phyloP scores from a whole-genome alignment of 2,888 invertebrate genomes.

The Drosophila leonis region DNA sequence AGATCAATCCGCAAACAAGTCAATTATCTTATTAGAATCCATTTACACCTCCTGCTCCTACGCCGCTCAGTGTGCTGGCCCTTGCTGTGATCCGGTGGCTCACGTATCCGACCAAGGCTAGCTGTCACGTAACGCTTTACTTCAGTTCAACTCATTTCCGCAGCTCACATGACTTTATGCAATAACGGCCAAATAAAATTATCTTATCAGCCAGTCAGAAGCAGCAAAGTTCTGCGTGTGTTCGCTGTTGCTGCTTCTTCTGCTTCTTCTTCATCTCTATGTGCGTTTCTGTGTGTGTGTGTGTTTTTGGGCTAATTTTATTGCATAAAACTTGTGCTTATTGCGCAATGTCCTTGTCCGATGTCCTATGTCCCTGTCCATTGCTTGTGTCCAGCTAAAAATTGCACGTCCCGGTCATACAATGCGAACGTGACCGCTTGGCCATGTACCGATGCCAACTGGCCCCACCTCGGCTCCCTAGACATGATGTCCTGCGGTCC shows the following conservation, averaged over 20 bases:
- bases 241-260: conserved; percentile 6
- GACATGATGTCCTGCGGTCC: conserved; percentile 47
- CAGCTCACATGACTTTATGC: conserved; percentile 81
- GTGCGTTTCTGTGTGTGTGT: conserved; percentile 21
- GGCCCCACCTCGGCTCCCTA: conserved; percentile 3
- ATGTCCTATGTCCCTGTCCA: conserved; percentile 10
- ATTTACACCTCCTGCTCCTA: conserved; percentile 27
- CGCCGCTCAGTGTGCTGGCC: neutral
- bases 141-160: conserved; percentile 78
- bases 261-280: conserved; percentile 12
- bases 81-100: neutral
- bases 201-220: conserved; percentile 72
- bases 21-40: conserved; percentile 75
- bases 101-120: conserved; percentile 4
- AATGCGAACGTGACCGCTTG: conserved; percentile 76
- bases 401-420: conserved; percentile 80
- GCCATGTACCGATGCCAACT: conserved; percentile 49
- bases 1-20: conserved; percentile 53
- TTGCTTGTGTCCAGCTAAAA: conserved; percentile 51
- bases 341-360: conserved; percentile 53
- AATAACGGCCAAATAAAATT: conserved; percentile 81
- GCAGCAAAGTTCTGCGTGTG: conserved; percentile 36
- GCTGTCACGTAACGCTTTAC: conserved; percentile 76
- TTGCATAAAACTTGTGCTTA: conserved; percentile 79
- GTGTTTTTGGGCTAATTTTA: conserved; percentile 70